Conservation (phyloP, 2,113 vertebrate species). For the Rhipidura dahli region DNA sequence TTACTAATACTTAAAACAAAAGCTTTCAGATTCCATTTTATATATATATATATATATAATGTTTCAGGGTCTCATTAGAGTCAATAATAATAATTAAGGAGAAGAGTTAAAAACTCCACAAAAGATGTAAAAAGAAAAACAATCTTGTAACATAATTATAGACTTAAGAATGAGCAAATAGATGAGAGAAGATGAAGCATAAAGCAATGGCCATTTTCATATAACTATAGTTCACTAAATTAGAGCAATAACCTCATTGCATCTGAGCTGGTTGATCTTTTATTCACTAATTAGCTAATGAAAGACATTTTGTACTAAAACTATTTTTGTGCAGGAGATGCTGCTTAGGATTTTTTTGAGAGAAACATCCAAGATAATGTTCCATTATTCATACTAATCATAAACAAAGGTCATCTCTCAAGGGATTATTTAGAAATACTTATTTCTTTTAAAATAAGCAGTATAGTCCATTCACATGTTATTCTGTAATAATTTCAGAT, state of each 20-base stretch:
- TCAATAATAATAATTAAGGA: neutral
- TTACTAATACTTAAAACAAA: neutral
- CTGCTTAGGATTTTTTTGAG: neutral
- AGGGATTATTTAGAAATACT: neutral
- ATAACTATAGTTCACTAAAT: constrained; percentile 8
- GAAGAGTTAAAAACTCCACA: neutral
- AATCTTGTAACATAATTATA: neutral
- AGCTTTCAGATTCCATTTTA: neutral
- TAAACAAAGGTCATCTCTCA: neutral
- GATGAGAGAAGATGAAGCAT: neutral
- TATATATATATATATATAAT: neutral
- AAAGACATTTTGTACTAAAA: neutral
- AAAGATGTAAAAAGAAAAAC: neutral
- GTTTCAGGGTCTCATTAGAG: neutral
- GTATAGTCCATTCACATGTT: neutral
- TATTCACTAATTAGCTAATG: constrained; percentile 40
- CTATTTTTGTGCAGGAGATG: neutral
- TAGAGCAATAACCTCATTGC: neutral
- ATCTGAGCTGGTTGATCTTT: neutral
- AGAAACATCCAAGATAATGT: neutral
- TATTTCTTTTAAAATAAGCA: neutral
- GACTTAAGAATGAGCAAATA: neutral
- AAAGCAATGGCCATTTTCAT: neutral
- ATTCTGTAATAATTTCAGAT: neutral
- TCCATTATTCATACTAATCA: neutral